Evolutionary conservation across 2,888 invertebrate species (phyloP).

Genomic region (Smittia sp.): DNA sequence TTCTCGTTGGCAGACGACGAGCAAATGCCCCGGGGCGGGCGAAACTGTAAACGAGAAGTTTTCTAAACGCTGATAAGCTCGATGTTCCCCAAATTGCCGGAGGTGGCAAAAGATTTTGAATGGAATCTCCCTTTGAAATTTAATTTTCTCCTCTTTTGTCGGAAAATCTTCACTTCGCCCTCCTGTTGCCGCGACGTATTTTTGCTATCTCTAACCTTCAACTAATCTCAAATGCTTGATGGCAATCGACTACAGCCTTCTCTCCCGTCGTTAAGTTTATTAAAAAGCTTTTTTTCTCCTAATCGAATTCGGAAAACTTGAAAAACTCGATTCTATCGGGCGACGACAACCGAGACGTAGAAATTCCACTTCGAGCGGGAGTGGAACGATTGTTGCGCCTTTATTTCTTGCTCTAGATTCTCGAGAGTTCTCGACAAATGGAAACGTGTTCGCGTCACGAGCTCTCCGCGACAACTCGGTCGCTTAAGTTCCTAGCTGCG

Average conservation of each 20-base stretch:
- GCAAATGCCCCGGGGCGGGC: neutral
- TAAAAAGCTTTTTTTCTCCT: neutral
- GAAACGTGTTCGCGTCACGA: too few relatives aligned
- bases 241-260: neutral
- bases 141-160: too few relatives aligned
- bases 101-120: too few relatives aligned
- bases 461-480: too few relatives aligned
- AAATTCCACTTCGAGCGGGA: neutral
- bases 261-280: too few relatives aligned
- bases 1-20: neutral
- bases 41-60: conserved; percentile 1
- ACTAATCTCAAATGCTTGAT: neutral
- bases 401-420: conserved; percentile 1
- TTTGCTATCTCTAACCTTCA: too few relatives aligned
- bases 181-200: too few relatives aligned
- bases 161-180: too few relatives aligned
- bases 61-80: neutral
- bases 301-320: conserved; percentile 2
- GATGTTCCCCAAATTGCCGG: neutral
- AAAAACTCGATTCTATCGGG: neutral
- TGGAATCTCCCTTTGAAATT: too few relatives aligned
- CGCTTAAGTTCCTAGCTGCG: too few relatives aligned
- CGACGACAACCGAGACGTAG: neutral
- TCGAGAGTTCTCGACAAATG: neutral
- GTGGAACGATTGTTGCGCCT: neutral